These are phyloP conservation scores for Gobiocypris rarus DNA, from an alignment of 2,113 vertebrate genomes.

Conservation along the genomic window DNA sequence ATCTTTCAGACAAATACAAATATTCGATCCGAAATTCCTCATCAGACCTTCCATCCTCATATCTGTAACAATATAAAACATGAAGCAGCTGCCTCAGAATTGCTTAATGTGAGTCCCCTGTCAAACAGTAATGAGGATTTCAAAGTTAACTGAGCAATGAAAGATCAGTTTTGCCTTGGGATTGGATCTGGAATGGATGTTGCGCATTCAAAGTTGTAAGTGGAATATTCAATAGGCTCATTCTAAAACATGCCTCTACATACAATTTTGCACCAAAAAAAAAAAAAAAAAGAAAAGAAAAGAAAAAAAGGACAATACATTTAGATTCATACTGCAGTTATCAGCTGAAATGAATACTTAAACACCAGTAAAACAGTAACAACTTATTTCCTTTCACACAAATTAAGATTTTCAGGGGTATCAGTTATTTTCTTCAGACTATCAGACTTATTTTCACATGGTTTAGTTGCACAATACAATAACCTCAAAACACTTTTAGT, in stretches of 20 bases:
- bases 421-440: too few relatives aligned
- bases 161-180: not conserved
- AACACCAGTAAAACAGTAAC: not conserved
- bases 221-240: not conserved
- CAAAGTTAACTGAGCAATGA: not conserved
- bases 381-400: not conserved
- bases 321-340: not conserved
- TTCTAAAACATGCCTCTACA: not conserved
- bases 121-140: conserved; percentile 3
- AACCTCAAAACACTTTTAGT: not conserved
- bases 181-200: not conserved
- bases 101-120: not conserved
- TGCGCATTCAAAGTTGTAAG: not conserved
- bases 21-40: not conserved
- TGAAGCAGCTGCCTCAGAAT: not conserved
- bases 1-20: not conserved
- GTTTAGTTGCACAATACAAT: not conserved
- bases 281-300: not conserved
- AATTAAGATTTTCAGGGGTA: not conserved
- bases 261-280: not conserved
- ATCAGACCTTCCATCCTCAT: not conserved
- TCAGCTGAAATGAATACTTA: not conserved
- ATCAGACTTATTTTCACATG: not conserved
- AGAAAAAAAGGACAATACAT: not conserved
- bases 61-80: conserved; percentile 8